phyloP scores from a whole-genome alignment of 2,797 vertebrate species.

The Notolabrus celidotus region DNA sequence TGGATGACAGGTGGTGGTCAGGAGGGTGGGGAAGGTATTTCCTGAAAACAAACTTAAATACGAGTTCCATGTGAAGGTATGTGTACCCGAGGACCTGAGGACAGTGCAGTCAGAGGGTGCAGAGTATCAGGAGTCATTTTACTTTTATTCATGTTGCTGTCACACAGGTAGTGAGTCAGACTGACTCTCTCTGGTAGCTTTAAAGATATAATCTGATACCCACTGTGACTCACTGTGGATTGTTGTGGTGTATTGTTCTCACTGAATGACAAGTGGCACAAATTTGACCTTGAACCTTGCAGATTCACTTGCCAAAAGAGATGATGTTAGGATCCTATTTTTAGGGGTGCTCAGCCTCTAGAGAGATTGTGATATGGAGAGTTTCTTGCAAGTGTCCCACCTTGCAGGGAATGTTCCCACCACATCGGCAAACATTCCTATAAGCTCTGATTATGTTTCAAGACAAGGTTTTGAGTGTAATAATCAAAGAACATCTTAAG shows the following conservation, averaged over 20 bases:
- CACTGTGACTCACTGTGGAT: conserved; percentile 29
- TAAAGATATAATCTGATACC: conserved; percentile 45
- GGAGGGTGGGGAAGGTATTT: conserved; percentile 52
- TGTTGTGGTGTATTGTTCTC: conserved; percentile 12
- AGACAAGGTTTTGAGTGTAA: too few species aligned
- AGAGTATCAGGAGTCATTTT: conserved; percentile 17
- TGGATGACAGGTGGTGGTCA: conserved; percentile 42
- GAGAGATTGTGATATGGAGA: too few species aligned
- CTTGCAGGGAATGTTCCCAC: too few species aligned
- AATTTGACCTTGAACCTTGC: neutral
- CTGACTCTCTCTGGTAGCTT: conserved; percentile 1
- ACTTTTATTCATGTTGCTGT: conserved; percentile 10
- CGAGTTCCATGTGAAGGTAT: conserved; percentile 6
- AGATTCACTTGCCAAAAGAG: neutral
- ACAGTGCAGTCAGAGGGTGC: neutral
- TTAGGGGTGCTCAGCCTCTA: too few species aligned
- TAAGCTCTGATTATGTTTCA: too few species aligned
- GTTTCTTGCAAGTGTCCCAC: too few species aligned
- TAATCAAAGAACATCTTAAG: too few species aligned
- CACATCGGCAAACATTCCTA: too few species aligned
- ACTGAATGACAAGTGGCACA: conserved; percentile 3
- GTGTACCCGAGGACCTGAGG: neutral
- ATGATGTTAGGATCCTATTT: too few species aligned
- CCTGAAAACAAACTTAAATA: conserved; percentile 19
- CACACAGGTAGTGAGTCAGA: conserved; percentile 30